A percentile compares a stretch with the other conserved stretches of the same genome.
phyloP scores from a whole-genome alignment of 2,797 vertebrate species.

The Cottoperca gobio region DNA sequence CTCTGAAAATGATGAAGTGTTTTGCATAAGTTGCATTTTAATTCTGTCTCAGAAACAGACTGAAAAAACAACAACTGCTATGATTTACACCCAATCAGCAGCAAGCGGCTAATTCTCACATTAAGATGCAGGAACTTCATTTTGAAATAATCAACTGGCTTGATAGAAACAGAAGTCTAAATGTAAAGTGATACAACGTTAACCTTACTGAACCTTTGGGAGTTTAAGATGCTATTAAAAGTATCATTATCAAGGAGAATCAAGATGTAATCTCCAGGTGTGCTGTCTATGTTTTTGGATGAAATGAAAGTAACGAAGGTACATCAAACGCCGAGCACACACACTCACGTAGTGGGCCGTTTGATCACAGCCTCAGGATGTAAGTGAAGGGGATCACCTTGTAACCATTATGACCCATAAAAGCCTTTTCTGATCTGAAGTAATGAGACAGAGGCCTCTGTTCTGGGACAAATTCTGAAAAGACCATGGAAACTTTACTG shows the following conservation, averaged over 20 bases:
- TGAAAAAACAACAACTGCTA: neutral
- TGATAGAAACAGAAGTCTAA: neutral
- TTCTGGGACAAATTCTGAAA: slow-evolving; percentile 34
- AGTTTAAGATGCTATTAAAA: neutral
- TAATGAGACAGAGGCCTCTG: slow-evolving; percentile 2
- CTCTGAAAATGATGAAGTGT: slow-evolving; percentile 18
- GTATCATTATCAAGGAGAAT: slow-evolving; percentile 7
- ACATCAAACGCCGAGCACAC: slow-evolving; percentile 41
- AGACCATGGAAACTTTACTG: neutral
- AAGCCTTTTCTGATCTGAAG: slow-evolving; percentile 24
- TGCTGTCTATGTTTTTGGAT: neutral
- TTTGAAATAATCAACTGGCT: neutral
- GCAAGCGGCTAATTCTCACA: neutral
- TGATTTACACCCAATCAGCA: neutral
- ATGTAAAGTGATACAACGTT: neutral
- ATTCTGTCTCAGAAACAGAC: slow-evolving; percentile 10
- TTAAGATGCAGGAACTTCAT: neutral
- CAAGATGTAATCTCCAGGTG: slow-evolving; percentile 19
- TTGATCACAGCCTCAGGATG: slow-evolving; percentile 47
- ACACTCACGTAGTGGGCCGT: slow-evolving; percentile 30
- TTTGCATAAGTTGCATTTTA: slow-evolving; percentile 51
- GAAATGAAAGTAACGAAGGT: slow-evolving; percentile 14
- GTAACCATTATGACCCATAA: slow-evolving; percentile 45
- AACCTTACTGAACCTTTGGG: neutral
- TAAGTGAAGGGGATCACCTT: neutral